phyloP scores from a whole-genome alignment of 2,113 vertebrate genomes.

The Sturnira hondurensis region DNA sequence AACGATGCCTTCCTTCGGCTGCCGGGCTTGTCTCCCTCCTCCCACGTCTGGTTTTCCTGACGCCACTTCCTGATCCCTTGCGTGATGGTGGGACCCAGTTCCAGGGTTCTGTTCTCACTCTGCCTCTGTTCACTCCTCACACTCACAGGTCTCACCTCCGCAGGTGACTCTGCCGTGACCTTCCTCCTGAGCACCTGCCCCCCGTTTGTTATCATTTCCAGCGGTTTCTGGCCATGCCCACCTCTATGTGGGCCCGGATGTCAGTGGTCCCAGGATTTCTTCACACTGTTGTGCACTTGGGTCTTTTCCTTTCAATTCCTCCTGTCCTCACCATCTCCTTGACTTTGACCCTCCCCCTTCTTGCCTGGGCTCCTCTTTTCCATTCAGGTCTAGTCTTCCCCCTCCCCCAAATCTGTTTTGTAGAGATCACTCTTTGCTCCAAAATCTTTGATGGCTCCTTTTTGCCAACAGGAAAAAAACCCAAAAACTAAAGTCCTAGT shows the following conservation, averaged over 20 bases:
- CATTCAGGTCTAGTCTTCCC: too few relatives aligned
- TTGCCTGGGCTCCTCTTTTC: background rate
- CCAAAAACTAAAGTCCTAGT: background rate
- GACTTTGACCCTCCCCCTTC: background rate
- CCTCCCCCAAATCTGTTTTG: background rate
- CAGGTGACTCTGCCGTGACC: background rate
- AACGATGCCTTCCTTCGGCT: background rate
- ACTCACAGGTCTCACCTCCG: accelerated
- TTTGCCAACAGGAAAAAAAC: background rate
- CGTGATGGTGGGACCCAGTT: background rate
- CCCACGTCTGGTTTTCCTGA: background rate
- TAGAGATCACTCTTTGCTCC: background rate
- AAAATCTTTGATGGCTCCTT: background rate
- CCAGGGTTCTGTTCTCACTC: background rate
- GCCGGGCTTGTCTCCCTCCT: too few relatives aligned
- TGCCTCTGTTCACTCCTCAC: background rate
- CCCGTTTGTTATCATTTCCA: background rate
- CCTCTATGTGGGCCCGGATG: background rate
- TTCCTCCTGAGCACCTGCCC: background rate
- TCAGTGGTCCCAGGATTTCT: background rate
- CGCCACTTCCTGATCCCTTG: background rate
- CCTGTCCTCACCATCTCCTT: background rate
- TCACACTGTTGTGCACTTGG: background rate
- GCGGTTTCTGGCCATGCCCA: background rate
- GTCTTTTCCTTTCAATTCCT: background rate